Conservation (phyloP, 1,140 invertebrate genomes). For the Trachymyrmex septentrionalis region DNA sequence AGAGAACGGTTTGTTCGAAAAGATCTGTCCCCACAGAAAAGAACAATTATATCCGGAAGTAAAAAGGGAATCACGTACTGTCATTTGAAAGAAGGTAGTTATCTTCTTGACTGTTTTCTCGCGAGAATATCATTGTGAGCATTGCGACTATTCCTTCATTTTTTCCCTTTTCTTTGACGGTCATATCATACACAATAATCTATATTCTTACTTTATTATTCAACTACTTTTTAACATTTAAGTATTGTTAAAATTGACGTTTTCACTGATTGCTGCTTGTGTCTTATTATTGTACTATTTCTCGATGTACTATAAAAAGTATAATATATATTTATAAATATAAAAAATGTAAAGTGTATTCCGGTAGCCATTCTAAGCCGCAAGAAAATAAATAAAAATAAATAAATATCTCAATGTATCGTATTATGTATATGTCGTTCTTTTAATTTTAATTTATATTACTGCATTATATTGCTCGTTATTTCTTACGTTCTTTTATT, state of each 20-base stretch:
- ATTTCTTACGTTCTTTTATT: no score
- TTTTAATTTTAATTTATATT: no score
- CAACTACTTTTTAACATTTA: background rate
- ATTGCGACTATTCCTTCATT: background rate
- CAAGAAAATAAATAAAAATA: no score
- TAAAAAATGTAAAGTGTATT: no score
- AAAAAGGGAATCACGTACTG: conserved; percentile 46
- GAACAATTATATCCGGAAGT: conserved; percentile 64
- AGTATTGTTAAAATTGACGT: background rate
- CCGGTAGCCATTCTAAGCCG: no score
- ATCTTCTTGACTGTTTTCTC: conserved; percentile 26
- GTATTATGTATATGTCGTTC: background rate
- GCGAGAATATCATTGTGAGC: background rate
- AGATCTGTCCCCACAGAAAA: background rate
- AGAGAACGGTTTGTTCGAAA: background rate
- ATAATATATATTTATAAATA: no score
- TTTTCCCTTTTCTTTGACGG: background rate
- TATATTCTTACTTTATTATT: background rate
- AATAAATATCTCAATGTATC: no score
- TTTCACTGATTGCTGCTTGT: background rate
- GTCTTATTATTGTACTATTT: background rate
- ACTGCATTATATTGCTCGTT: no score
- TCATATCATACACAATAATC: background rate
- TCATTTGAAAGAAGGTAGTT: conserved; percentile 60
- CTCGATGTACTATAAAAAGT: background rate